Evolutionary conservation across 2,888 invertebrate genomes (phyloP), one percentile per base, ranked within the genome.

Genomic region (Imbricaverruca yamaguchii): DNA sequence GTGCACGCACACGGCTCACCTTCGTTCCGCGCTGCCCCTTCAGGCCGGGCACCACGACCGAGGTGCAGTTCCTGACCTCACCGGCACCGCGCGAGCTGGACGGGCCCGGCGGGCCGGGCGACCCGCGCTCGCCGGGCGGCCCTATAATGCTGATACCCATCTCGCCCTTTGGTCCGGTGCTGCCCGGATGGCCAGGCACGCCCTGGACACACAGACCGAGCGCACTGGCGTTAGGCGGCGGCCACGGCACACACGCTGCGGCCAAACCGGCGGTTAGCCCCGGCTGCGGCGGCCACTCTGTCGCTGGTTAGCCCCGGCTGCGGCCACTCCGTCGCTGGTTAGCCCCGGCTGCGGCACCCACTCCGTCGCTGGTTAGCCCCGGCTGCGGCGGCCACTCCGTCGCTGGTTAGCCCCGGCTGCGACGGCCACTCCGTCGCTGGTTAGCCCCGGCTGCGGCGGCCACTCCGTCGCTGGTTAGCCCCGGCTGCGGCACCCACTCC

Each of bases 111-210:
- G 86, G 84, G 81, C 91, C 91, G 77, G 85, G 84, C 79, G 87
- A 85, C 65, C 93, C 93, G 84, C 88, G 88, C 25, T 86, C 86
- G 61, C 93, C 93, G 83, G 86, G 81, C 11, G 86, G 82, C 23
- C 92, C 92, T 74, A 89, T 88, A 82, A 86, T 86, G 81, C 85
- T 85, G 18, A 84, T 87, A 87, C 83, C 83, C 84, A 81, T 85
- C 85, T 85, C 84, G 84, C 84, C 87, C 85, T 39, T 84, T 1
- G 90, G 90, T 78, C 96, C 96, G 23, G 93, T 91, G 39, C 92
- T 81, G 79, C 88, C 84, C 18, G 83, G 81, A 15, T 39, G 23
- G 13, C 84, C 84, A 23, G 83, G 67, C 18, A 55, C 15, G 23
- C 84, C 85, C 82, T 83, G 80, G 39, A 59, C 55, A 59, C 63